phyloP scores from a whole-genome alignment of 2,113 vertebrate species.

The Pseudopipra pipra region DNA sequence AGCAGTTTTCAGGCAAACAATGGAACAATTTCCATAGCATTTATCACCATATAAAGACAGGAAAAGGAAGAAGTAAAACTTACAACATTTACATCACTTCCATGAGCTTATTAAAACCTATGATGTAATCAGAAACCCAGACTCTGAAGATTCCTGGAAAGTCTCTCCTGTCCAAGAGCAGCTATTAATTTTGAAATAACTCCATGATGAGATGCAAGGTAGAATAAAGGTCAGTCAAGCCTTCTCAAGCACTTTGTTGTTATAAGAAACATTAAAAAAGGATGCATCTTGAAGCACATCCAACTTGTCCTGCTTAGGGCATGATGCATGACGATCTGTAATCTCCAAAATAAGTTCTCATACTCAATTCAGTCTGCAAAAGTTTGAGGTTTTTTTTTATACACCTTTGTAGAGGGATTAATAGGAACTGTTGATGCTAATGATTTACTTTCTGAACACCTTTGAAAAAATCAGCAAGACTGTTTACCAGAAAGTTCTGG shows the following conservation, averaged over 20 bases:
- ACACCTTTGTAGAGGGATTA: neutral
- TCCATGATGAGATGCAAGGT: neutral
- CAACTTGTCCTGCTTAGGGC: neutral
- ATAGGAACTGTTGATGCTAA: neutral
- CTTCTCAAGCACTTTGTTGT: neutral
- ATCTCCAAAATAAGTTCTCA: neutral
- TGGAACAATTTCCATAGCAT: neutral
- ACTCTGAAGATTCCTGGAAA: neutral
- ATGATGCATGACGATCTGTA: neutral
- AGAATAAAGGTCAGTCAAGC: neutral
- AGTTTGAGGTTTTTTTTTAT: rapidly evolving
- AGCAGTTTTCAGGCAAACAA: neutral
- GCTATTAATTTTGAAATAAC: neutral
- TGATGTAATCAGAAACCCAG: neutral
- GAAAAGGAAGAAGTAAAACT: neutral
- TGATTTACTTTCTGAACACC: neutral
- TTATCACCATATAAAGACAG: neutral
- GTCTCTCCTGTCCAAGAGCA: neutral
- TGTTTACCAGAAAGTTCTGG: neutral
- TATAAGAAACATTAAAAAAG: neutral
- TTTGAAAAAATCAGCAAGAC: neutral
- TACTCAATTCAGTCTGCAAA: neutral
- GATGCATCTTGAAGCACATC: neutral
- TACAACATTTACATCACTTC: neutral
- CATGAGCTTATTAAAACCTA: neutral